Base-by-base conservation (phyloP, 2,888 invertebrate species). In the Margaritifera margaritifera region DNA sequence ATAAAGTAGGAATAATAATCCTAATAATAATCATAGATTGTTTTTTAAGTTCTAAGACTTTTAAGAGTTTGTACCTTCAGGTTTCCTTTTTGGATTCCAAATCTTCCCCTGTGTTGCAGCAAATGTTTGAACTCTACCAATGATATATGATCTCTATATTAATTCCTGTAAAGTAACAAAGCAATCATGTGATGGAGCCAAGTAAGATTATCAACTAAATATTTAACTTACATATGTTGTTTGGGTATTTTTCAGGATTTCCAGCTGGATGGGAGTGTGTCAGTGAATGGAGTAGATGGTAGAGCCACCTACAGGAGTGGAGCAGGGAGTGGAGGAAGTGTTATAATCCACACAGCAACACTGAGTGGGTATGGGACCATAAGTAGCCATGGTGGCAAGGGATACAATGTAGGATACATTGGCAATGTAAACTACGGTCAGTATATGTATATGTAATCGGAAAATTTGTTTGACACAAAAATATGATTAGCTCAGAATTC, bases 291-390 rank as follows among this genome's bases (percentile, higher is more conserved):
- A 27, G 72, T 57, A 22, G 51, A 64, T 25, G 80, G 80, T 15
- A 55, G 60, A 42, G 31, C 56, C 27, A 60, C 65, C 27, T 24
- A 8, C 15, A 56, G 55, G 19, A 70, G 79, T 70, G 84, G 84
- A 11, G 81, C 72, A 6, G 84, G 84, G 4, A 81, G 83, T 68
- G 84, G 84, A 42, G 84, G 84, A 11, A 75, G 78, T 52, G 51
- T 83, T 11, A 59, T 64, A 4, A 65, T 84, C n/a, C 68, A 54
- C 2, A 53, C 81, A n/a, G 62, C 62, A 56, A 70, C 72, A 31
- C 63, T 85, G 1, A 62, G 68, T 25, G 84, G 84, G 1, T 69
- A 77, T 22, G 84, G 84, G 6, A 70, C 62, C 4, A 51, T 80
- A n/a, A 69, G 74, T 6, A 72, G 78, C 18, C 70, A 78, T 71